A percentile compares a stretch with the other conserved stretches of the same genome.
Evolutionary conservation across 2,797 vertebrate species (phyloP).

Genomic region (Merluccius polli): DNA sequence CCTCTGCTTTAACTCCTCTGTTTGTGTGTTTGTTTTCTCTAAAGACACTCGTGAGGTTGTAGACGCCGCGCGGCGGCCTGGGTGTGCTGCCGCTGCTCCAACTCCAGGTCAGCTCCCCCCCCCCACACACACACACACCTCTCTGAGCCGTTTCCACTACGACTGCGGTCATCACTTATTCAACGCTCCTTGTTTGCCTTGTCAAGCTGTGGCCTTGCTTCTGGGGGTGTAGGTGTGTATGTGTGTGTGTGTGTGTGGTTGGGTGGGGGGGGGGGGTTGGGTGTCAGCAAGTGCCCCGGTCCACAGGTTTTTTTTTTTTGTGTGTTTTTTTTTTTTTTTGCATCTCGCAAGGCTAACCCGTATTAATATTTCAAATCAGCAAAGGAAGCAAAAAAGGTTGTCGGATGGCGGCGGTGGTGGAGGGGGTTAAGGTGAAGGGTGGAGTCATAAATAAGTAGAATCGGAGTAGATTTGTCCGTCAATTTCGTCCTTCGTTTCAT

Average conservation of each 20-base stretch:
- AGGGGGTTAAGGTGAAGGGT: neutral
- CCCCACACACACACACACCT: constrained; percentile 42
- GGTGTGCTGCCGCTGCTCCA: constrained; percentile 33
- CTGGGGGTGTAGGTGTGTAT: constrained; percentile 14
- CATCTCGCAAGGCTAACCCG: constrained; percentile 75
- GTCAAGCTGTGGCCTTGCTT: constrained; percentile 77
- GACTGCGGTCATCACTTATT: constrained; percentile 73
- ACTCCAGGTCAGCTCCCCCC: constrained; percentile 47
- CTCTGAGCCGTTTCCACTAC: constrained; percentile 57
- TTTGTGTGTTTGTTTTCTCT: neutral
- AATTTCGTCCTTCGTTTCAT: constrained; percentile 56
- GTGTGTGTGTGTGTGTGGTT: neutral
- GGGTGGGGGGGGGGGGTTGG: too few relatives aligned
- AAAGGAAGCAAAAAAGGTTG: constrained; percentile 54
- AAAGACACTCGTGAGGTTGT: constrained; percentile 31
- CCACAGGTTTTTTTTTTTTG: constrained; percentile 33
- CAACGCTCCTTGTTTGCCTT: constrained; percentile 70
- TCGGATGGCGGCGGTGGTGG: constrained; percentile 7
- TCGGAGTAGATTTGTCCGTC: constrained; percentile 51
- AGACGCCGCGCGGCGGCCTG: neutral
- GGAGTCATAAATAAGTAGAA: constrained; percentile 25
- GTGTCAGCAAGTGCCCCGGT: too few relatives aligned
- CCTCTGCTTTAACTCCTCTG: constrained; percentile 1
- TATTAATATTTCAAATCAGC: constrained; percentile 78
- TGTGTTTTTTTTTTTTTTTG: constrained; percentile 52